phyloP scores from a whole-genome alignment of 1,140 invertebrate genomes.

The Heliconius melpomene region DNA sequence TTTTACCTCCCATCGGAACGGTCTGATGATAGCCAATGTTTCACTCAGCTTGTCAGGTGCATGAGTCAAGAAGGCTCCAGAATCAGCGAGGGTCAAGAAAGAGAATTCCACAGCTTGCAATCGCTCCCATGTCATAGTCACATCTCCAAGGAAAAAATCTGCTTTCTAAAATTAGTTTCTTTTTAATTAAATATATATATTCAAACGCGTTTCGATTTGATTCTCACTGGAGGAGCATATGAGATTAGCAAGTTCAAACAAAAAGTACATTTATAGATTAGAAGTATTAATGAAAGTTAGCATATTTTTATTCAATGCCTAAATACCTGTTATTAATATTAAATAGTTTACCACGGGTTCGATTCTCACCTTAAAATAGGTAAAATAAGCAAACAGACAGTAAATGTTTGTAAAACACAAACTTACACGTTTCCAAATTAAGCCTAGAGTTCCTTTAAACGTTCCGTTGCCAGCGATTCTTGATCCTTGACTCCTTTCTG shows the following conservation, averaged over 20 bases:
- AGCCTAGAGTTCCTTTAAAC: slow-evolving; percentile 85
- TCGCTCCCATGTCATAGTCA: slow-evolving; percentile 85
- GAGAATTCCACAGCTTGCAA: slow-evolving; percentile 86
- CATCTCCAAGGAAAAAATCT: slow-evolving; percentile 86
- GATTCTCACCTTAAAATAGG: no score
- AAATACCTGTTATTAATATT: no score
- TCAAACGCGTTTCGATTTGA: no score
- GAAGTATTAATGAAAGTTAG: no score
- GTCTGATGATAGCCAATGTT: slow-evolving; percentile 85
- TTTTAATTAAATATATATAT: no score
- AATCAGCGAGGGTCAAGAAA: slow-evolving; percentile 86
- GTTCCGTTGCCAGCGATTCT: slow-evolving; percentile 83
- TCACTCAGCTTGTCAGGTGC: slow-evolving; percentile 86
- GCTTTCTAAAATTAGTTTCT: slow-evolving; percentile 79
- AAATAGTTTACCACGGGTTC: no score
- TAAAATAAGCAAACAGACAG: background rate
- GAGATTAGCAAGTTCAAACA: no score
- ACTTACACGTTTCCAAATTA: slow-evolving; percentile 84
- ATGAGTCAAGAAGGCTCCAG: slow-evolving; percentile 86
- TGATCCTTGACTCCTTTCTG: slow-evolving; percentile 85
- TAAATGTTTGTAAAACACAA: background rate
- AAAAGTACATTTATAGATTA: no score
- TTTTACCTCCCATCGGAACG: slow-evolving; percentile 85
- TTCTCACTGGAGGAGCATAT: no score
- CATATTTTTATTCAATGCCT: no score